phyloP scores from a whole-genome alignment of 2,888 invertebrate species.

The Pseudococcus jackbeardsleyi region DNA sequence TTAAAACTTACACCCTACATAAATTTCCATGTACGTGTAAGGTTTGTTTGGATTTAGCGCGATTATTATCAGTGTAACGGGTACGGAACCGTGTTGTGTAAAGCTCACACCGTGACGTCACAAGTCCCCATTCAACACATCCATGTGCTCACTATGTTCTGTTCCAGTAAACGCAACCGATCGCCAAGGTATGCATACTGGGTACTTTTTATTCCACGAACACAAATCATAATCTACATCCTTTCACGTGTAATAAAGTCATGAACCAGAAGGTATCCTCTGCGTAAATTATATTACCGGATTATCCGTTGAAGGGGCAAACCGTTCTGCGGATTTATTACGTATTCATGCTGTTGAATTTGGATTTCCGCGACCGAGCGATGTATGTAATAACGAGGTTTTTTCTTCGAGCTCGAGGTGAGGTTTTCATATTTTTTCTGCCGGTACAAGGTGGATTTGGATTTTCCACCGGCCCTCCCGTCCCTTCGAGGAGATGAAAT shows the following conservation, averaged over 20 bases:
- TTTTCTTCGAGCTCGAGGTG: background rate
- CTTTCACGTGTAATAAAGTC: constrained; percentile 39
- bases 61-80: constrained; percentile 34
- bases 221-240: constrained; percentile 40
- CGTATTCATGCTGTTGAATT: background rate
- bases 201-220: constrained; percentile 22
- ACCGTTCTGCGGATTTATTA: constrained; percentile 2
- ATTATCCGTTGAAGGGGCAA: background rate
- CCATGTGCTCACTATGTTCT: background rate
- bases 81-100: constrained; percentile 20
- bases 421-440: too few species aligned
- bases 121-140: constrained; percentile 4
- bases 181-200: background rate
- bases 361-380: background rate
- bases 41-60: constrained; percentile 42
- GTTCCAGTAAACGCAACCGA: background rate
- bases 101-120: constrained; percentile 17
- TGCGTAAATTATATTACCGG: constrained; percentile 28
- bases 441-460: background rate
- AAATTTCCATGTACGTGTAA: constrained; percentile 36
- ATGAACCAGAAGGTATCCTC: constrained; percentile 35
- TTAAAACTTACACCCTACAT: constrained; percentile 38
- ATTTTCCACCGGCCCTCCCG: background rate
- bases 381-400: background rate
- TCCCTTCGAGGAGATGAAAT: background rate